Base-by-base conservation (phyloP, 1,140 invertebrate genomes). In the Drosophila navojoa region DNA sequence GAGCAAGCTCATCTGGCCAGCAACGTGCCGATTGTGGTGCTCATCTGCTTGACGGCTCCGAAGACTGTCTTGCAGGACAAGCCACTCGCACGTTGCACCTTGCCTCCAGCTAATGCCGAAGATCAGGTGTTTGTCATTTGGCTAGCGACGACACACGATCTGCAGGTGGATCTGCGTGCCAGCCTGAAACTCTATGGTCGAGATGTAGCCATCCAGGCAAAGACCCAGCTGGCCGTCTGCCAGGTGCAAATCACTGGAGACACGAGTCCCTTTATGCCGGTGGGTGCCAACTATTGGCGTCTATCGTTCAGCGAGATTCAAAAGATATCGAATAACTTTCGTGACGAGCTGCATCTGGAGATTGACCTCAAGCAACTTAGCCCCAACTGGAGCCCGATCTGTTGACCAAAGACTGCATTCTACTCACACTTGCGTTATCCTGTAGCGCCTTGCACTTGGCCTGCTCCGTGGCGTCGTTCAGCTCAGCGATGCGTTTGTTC, bases 381-480 rank as follows among this genome's bases (percentile, higher is more conserved):
- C 35, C 13, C 1, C 27, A 64, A 3, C 2, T 7, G 6, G 13
- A 10, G 27, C 10, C 15, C n/a, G 1, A 11, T 6, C n/a, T 44
- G n/a, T n/a, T 27, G 15, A 9, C 13, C n/a, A 47, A 38, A 55
- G 38, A 15, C 19, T 63, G 16, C 4, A 4, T 29, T 29, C 70
- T 68, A 91, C 90, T 91, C 61, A 92, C 91, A 92, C 71, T 91
- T 16, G 90, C 90, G 61, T 82, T 91, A 47, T 95, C 93, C 90
- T 94, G 92, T 61, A 95, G 93, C 19, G 93, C 85, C 92, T 95
- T 94, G 76, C 94, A 95, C 90, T 95, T 95, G 71, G 92, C 92
- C 90, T 94, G 95, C 66, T 96, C 95, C 15, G 94, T 93, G 29
- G 94, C 93, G 91, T 96, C 95, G 40, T 93, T 92, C 76, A 95